These are phyloP conservation scores for Plusia festucae DNA, from an alignment of 2,888 invertebrate genomes.

Conservation along the genomic window DNA sequence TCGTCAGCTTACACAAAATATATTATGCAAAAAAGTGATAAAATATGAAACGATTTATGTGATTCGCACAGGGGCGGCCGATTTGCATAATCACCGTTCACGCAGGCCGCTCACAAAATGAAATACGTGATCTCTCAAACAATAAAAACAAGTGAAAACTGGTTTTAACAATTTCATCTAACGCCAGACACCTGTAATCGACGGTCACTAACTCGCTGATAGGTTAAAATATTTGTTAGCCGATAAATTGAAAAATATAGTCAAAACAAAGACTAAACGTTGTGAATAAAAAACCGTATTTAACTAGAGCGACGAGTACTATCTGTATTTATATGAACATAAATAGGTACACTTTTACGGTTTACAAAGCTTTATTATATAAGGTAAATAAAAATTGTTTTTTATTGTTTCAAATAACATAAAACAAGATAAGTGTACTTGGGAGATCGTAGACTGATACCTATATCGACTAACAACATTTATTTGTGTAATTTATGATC, in stretches of 20 bases:
- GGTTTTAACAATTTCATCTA: constrained; percentile 41
- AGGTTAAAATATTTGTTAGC: constrained; percentile 27
- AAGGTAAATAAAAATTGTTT: constrained; percentile 47
- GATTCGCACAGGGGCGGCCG: constrained; percentile 74
- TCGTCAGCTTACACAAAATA: constrained; percentile 79
- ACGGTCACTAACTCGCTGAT: constrained; percentile 20
- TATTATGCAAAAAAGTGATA: constrained; percentile 82
- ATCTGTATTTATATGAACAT: constrained; percentile 56
- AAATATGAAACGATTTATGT: constrained; percentile 85
- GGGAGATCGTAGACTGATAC: constrained; percentile 46
- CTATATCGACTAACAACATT: constrained; percentile 26
- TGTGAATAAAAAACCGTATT: constrained; percentile 58
- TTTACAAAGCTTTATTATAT: constrained; percentile 53
- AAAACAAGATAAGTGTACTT: constrained; percentile 42
- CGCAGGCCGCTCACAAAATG: constrained; percentile 72
- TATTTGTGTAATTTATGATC: constrained; percentile 17
- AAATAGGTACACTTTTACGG: constrained; percentile 55
- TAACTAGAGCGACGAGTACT: constrained; percentile 54
- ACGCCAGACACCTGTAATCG: constrained; percentile 35
- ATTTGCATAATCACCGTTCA: constrained; percentile 84
- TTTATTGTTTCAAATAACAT: constrained; percentile 52
- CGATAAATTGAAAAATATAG: constrained; percentile 37
- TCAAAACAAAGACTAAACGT: constrained; percentile 54
- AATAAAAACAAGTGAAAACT: constrained; percentile 59
- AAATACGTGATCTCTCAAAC: constrained; percentile 81